Evolutionary conservation across 2,113 vertebrate genomes (phyloP), one percentile per base, ranked within the genome.

Genomic region (Theropithecus gelada): DNA sequence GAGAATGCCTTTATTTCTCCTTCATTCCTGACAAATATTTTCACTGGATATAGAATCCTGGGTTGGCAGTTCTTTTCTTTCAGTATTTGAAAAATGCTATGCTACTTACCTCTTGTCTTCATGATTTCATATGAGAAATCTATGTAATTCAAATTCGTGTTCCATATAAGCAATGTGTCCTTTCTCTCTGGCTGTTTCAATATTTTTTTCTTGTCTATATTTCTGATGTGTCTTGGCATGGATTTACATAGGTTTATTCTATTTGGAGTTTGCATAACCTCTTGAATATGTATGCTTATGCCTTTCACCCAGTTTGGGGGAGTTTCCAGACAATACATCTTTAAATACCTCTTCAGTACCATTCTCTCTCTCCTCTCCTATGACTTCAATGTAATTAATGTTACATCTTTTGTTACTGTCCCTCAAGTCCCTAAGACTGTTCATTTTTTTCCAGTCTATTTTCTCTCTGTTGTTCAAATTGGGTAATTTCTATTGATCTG

Each of bases 231-330:
- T n/a, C 48, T 78, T 79, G 30, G 2, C 61, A 93, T 48, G n/a
- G n/a, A 94, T 87, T 88, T 90, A 90, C 8, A 50, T 61, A 20
- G 30, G 35, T 85, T 91, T 64, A 94, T 70, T 48, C 57, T 76
- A 59, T 61, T 78, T 81, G n/a, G 20, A 85, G 48, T 94, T 78
- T 84, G 1, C 38, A 64, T 48, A 90, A 61, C 32, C 66, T 94
- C 55, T 96, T 93, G 3, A 90, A 80, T 87, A 80, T 68, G 14
- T 87, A 82, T n/a, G 40, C 83, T 86, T 73, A 83, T 89, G n/a
- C 16, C 30, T 96, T 94, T 94, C 43, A 95, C 27, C 61, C 87
- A 94, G 43, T 55, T 76, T 84, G 43, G 38, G 35, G 30, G 80
- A 32, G 16, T 35, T 93, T 68, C 75, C 32, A 72, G 57, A 8